Evolutionary conservation across 2,888 invertebrate species (phyloP).

Genomic region (Incurvaria masculella): DNA sequence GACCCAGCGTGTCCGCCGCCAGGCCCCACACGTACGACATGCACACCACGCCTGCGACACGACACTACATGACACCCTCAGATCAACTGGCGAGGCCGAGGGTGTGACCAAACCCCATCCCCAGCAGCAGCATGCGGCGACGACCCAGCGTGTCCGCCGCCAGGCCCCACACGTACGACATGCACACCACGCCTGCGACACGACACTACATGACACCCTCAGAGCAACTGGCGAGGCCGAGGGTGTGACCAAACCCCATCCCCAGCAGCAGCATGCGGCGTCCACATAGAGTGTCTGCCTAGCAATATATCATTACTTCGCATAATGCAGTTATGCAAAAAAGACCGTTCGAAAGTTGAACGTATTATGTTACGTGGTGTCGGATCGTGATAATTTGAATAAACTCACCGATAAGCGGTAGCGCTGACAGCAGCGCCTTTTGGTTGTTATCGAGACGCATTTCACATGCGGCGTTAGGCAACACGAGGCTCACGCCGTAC

Average conservation of each 20-base stretch:
- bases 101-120: neutral
- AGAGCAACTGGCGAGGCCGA: too few species aligned
- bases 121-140: neutral
- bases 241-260: neutral
- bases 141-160: neutral
- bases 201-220: too few species aligned
- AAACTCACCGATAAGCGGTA: neutral
- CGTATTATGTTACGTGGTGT: too few species aligned
- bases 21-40: neutral
- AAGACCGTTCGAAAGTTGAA: too few species aligned
- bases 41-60: neutral
- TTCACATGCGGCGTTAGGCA: neutral
- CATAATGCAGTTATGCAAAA: too few species aligned
- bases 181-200: neutral
- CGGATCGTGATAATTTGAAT: too few species aligned
- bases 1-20: neutral
- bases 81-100: too few species aligned
- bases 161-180: neutral
- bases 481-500: neutral
- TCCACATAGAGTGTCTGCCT: neutral
- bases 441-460: neutral
- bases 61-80: too few species aligned
- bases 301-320: too few species aligned
- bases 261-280: neutral
- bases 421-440: neutral